Base-by-base conservation (phyloP, 1,140 invertebrate species). In the Theocolax elegans region DNA sequence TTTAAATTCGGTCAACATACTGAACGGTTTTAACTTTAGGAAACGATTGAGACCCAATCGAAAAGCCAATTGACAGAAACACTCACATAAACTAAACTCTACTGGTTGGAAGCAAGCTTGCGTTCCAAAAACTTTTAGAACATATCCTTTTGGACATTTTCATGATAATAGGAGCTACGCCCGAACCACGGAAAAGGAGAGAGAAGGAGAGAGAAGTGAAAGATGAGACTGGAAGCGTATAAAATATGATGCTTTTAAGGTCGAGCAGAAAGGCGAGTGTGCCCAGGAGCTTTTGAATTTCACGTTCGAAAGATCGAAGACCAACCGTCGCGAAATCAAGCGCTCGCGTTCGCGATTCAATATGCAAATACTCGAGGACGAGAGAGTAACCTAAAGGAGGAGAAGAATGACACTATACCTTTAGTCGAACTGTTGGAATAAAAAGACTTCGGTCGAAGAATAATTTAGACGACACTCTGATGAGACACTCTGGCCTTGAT, bases 201-300 rank as follows among this genome's bases (percentile, higher is more conserved):
- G 56, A n/a, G 21, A 35, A 56, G 48, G 35, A 42, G 53, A 44
- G 15, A 44, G 31, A 25, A 15, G 31, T 53, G 48, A 67, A 35
- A 65, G 56, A 71, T 40, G 53, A 67, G 67, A 60, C 8, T 67
- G 70, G 15, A 60, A 13, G 49, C 49, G 67, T 53, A 74, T 82
- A 80, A 85, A 84, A 85, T 83, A 83, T 83, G 76, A 84, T 80
- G 80, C 79, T 82, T 82, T 83, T 81, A 82, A 76, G 73, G 63
- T 58, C 31, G 69, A 63, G 58, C 13, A 65, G 65, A 77, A 74
- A 73, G 72, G 67, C 23, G 58, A 40, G 31, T 73, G 49, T 56
- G 71, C 69, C 66, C 71, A 29, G 73, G 62, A 64, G 75, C 76
- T 80, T 79, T 83, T 83, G 79, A 82, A 84, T 80, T 80, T 81